Base-by-base conservation (phyloP, 2,888 invertebrate genomes). In the Aphidoletes aphidimyza region DNA sequence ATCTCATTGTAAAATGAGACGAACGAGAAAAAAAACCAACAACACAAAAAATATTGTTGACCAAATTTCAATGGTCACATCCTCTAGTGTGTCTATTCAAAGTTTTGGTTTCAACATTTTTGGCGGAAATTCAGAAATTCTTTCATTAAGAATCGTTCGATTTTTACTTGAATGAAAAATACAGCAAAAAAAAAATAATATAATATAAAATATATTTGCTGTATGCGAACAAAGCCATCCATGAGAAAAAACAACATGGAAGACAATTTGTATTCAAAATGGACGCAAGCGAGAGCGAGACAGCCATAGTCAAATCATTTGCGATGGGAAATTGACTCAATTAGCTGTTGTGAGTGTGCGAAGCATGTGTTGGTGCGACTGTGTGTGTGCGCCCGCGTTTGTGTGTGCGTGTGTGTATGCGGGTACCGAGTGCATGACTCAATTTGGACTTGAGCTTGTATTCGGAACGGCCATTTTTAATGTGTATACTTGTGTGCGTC, bases 401-500 rank as follows among this genome's bases (percentile, higher is more conserved):
- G 34, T 69, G 36, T 81, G 19, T 81, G 37, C n/a, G 81, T 81
- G n/a, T 81, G n/a, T 81, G 26, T 59, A 19, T 59, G n/a, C 1
- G 22, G n/a, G 8, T 3, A 59, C 5, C 39, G 11, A 39, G 11
- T 3, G 69, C 30, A 69, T 69, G 69, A 69, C 69, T 69, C 69
- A 69, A 69, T 69, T 69, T 69, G 69, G 69, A 30, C 30, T 17
- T 81, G 22, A 81, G 81, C 36, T 81, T 81, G 81, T 81, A 81
- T 81, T 36, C 81, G 81, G 81, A 37, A 37, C 81, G 81, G 81
- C 81, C 81, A 81, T 81, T 81, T 81, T 81, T 81, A 81, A 81
- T 81, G 81, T 22, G 19, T 81, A 37, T 81, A 22, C 37, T 81
- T 81, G 81, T 81, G 37, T 36, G 36, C 19, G 81, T 81, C 5